phyloP scores from a whole-genome alignment of 2,113 vertebrate genomes.

The Apistogramma diplotaenia region DNA sequence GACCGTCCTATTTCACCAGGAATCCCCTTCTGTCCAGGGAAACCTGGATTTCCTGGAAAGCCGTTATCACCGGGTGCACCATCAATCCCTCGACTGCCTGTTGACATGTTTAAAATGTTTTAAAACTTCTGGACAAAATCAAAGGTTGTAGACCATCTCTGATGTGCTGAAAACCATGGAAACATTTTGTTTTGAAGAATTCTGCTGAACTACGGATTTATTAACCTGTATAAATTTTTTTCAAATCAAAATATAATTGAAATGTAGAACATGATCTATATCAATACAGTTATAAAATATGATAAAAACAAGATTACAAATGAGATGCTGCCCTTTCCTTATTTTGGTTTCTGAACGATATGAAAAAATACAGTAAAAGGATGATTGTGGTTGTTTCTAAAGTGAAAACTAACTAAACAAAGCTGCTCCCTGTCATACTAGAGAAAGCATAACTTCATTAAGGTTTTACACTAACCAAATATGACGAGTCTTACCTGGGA shows the following conservation, averaged over 20 bases:
- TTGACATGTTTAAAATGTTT: background rate
- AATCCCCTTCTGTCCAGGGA: conserved; percentile 79
- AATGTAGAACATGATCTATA: background rate
- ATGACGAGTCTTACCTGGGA: conserved; percentile 75
- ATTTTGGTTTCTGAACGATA: background rate
- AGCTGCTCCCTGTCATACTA: background rate
- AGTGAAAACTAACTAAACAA: too few species aligned
- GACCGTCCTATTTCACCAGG: conserved; percentile 82
- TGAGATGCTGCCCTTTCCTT: background rate
- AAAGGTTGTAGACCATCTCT: background rate
- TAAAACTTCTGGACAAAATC: background rate
- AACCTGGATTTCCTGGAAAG: conserved; percentile 78
- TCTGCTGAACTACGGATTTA: background rate
- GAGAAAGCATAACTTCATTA: background rate
- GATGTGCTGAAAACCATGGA: background rate
- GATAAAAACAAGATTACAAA: background rate
- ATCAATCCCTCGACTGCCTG: conserved; percentile 78
- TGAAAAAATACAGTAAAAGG: too few species aligned
- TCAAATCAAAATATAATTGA: background rate
- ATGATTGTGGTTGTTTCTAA: too few species aligned
- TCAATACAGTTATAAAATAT: background rate
- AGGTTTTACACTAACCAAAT: background rate
- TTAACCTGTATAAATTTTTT: background rate
- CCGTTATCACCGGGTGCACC: conserved; percentile 83
- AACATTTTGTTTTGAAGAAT: too few species aligned